Evolutionary conservation across 2,113 vertebrate species (phyloP), one percentile per base, ranked within the genome.

Genomic region (Callipepla californica): DNA sequence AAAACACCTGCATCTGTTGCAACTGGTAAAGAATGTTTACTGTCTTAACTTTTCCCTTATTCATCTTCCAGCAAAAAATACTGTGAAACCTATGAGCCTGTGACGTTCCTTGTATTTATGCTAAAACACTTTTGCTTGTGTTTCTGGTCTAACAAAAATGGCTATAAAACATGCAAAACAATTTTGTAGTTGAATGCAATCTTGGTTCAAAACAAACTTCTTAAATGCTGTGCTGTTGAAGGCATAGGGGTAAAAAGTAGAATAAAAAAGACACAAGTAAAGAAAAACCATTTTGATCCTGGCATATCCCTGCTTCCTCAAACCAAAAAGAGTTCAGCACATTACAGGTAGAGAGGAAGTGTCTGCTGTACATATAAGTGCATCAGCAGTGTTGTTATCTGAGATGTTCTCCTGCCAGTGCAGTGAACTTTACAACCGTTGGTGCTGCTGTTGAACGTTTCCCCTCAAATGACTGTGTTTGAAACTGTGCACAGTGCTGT

Each of bases 1-100:
- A 99, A 99, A 96, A 97, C 98, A 18, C 91, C 97, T 86, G 48
- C 80, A 26, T 28, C 98, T 90, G 97, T 75, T 95, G 76, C 90
- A 86, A 44, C 98, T 92, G 98, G 98, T 99, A 96, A 96, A 95
- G 51, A 73, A 18, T 8, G 42, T 4, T 65, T 61, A 32, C 23
- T n/a, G 1, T 11, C 4, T 50, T 9, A 57, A 59, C 17, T 82
- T 55, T 70, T 44, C 4, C 28, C 20, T 78, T n/a, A 30, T 44
- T 82, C 4, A 10, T 38, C 51, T 55, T 85, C 25, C 38, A 36
- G 82, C 10, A 74, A 55, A 45, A 78, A 77, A 9, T 72, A 40
- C 9, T 5, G 55, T 19, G 22, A n/a, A 67, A 70, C 11, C 20
- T 90, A 12, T 23, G 22, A 30, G 3, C 12, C 11, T 26, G 25